Conservation (phyloP, 2,888 invertebrate genomes). For the Plebejus melissa region DNA sequence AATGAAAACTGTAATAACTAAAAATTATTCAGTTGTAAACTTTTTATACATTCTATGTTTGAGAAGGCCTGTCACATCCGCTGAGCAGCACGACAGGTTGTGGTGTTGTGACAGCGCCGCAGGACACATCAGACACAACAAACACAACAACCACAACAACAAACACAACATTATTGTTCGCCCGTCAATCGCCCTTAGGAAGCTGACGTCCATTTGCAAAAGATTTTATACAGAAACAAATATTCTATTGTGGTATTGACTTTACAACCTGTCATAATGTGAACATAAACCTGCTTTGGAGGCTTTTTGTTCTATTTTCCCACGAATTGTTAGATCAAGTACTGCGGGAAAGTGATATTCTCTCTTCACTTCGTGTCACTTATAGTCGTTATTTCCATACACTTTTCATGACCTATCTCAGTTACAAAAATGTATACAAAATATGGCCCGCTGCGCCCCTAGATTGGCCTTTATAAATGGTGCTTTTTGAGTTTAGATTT, state of each 20-base stretch:
- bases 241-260: constrained; percentile 9
- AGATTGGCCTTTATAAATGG: no score
- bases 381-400: no score
- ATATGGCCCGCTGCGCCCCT: no score
- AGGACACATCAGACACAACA: constrained; percentile 42
- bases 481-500: no score
- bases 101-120: constrained; percentile 67
- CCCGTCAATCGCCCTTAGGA: constrained; percentile 28
- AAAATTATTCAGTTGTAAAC: no score
- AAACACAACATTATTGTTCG: constrained; percentile 32
- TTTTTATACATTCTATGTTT: constrained; percentile 40
- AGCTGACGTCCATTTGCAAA: constrained; percentile 17
- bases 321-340: background rate
- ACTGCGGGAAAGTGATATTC: background rate
- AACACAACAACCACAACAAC: constrained; percentile 22
- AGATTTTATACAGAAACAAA: constrained; percentile 4
- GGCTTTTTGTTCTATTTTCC: background rate
- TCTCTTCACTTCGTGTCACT: no score
- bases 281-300: background rate
- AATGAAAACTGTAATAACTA: no score
- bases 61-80: constrained; percentile 45
- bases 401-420: no score
- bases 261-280: constrained; percentile 14
- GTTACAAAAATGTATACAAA: no score
- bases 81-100: constrained; percentile 54